These are phyloP conservation scores for Stratiolaelaps scimitus DNA, from an alignment of 1,140 invertebrate species.

Conservation along the genomic window DNA sequence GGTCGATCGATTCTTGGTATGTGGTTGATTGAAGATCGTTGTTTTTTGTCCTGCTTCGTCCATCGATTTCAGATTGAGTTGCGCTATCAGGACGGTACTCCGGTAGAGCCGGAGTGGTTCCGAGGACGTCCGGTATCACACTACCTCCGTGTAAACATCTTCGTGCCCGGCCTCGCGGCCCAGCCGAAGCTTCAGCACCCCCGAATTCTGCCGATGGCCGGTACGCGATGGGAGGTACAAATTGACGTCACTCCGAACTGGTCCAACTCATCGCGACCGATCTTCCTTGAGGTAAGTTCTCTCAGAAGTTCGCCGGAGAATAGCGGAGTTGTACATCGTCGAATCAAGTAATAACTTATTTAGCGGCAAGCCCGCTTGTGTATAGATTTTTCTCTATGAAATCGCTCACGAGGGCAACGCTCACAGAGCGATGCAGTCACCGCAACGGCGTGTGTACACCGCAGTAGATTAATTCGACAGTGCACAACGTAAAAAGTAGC, in stretches of 20 bases:
- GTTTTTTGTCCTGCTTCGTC: too few relatives aligned
- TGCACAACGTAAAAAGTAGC: too few relatives aligned
- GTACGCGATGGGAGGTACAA: slow-evolving; percentile 19
- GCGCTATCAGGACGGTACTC: slow-evolving; percentile 28
- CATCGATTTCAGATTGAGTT: slow-evolving; percentile 28
- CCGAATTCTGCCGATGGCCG: background rate
- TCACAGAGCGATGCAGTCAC: too few relatives aligned
- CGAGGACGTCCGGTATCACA: slow-evolving; percentile 23
- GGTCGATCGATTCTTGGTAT: too few relatives aligned
- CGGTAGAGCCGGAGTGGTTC: slow-evolving; percentile 24
- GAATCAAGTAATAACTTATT: too few relatives aligned
- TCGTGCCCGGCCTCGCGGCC: slow-evolving; percentile 8
- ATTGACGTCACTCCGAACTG: slow-evolving; percentile 26
- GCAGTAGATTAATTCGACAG: too few relatives aligned
- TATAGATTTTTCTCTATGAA: too few relatives aligned
- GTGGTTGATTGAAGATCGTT: too few relatives aligned
- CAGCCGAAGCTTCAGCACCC: slow-evolving; percentile 25
- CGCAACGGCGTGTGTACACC: too few relatives aligned
- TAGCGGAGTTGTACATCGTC: too few relatives aligned
- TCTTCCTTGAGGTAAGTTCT: slow-evolving; percentile 25
- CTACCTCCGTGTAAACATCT: slow-evolving; percentile 3
- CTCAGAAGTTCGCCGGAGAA: background rate
- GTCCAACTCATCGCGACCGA: slow-evolving; percentile 26
- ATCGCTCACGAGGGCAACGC: too few relatives aligned
- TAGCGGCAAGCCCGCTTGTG: too few relatives aligned